A percentile compares a stretch with the other conserved stretches of the same genome.
These are phyloP conservation scores for Oceanodroma leucorhoa DNA, from an alignment of 2,797 vertebrate species.

Conservation along the genomic window DNA sequence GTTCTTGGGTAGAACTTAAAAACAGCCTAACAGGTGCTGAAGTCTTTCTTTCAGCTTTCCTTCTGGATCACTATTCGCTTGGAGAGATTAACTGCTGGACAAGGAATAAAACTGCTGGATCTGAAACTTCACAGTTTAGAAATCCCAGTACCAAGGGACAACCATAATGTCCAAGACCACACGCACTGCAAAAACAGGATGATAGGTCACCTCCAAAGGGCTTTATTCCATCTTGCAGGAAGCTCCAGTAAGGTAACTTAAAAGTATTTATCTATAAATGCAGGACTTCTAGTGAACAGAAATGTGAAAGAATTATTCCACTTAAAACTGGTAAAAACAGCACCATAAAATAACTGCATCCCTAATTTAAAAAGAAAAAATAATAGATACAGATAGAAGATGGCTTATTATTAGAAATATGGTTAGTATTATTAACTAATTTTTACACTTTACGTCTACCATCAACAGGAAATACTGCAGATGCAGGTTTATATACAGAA, in stretches of 20 bases:
- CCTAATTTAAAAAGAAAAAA: neutral
- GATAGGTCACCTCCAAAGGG: neutral
- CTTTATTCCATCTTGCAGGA: neutral
- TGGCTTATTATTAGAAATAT: neutral
- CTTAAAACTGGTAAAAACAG: neutral
- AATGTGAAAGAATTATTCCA: neutral
- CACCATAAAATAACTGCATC: neutral
- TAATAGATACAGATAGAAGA: neutral
- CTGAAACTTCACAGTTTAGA: neutral
- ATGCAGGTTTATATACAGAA: neutral
- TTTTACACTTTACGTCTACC: neutral
- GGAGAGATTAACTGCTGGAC: neutral
- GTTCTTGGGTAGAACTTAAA: neutral
- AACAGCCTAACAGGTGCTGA: neutral
- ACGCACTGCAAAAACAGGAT: accelerated
- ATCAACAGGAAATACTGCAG: neutral
- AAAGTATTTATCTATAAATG: neutral
- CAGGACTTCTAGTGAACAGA: neutral
- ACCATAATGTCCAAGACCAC: neutral
- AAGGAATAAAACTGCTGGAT: neutral
- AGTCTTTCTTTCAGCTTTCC: neutral
- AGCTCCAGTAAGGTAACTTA: neutral
- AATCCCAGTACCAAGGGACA: neutral
- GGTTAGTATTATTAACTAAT: neutral
- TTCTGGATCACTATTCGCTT: neutral